phyloP scores from a whole-genome alignment of 2,113 vertebrate species.

The Himantopus leucocephalus region DNA sequence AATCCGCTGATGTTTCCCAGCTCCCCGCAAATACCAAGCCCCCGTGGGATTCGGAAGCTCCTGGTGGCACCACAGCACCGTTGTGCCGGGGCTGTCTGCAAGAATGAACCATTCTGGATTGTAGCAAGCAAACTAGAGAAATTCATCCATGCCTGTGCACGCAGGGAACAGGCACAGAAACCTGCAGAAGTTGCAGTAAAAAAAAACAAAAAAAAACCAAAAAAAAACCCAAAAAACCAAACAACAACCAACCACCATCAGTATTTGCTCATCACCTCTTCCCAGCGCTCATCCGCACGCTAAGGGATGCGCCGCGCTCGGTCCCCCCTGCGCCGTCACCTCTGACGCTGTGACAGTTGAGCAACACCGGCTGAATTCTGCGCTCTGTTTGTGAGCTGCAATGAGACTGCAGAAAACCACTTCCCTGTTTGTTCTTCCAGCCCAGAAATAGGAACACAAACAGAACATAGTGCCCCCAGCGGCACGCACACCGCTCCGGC shows the following conservation, averaged over 20 bases:
- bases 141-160: neutral
- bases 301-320: neutral
- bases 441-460: constrained; percentile 50
- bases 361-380: constrained; percentile 33
- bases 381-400: constrained; percentile 56
- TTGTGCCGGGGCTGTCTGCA: neutral
- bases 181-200: neutral
- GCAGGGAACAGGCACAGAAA: neutral
- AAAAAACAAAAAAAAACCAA: neutral
- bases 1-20: neutral
- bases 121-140: neutral
- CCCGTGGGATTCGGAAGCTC: neutral
- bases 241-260: neutral
- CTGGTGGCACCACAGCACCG: neutral
- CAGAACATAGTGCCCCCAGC: constrained; percentile 54
- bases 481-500: constrained; percentile 24
- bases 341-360: constrained; percentile 11
- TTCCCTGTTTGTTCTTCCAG: constrained; percentile 67
- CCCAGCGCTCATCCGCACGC: neutral
- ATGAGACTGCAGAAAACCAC: constrained; percentile 70
- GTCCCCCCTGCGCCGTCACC: constrained; percentile 5
- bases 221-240: neutral
- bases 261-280: constrained; percentile 1
- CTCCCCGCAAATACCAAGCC: neutral
- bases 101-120: neutral